A percentile compares a stretch with the other conserved stretches of the same genome.
phyloP scores from a whole-genome alignment of 2,113 vertebrate species.

The Perca fluviatilis region DNA sequence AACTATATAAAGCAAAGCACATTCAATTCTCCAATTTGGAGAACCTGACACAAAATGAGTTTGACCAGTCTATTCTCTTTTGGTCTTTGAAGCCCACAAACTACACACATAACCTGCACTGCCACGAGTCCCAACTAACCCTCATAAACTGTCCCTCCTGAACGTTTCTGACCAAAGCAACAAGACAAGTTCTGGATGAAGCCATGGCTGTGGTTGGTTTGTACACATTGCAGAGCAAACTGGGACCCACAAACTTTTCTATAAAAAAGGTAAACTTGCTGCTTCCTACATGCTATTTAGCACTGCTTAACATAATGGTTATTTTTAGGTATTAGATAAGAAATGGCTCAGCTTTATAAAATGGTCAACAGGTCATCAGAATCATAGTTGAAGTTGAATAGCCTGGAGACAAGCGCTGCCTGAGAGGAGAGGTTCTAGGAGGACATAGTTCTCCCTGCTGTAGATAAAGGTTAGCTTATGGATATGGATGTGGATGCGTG shows the following conservation, averaged over 20 bases:
- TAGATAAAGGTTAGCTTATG: no score
- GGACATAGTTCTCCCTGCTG: background rate
- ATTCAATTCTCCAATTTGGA: background rate
- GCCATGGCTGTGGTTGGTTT: background rate
- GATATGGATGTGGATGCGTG: no score
- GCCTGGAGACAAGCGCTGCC: background rate
- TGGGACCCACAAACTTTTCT: background rate
- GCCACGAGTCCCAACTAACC: background rate
- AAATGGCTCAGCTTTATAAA: background rate
- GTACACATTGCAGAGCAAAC: background rate
- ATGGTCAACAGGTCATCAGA: background rate
- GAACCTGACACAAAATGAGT: background rate
- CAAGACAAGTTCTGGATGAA: background rate
- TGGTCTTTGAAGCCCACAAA: background rate
- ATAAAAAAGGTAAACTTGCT: background rate
- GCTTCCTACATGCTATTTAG: background rate
- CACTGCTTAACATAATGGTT: background rate
- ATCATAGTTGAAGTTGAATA: no score
- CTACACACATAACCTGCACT: background rate
- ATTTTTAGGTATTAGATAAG: background rate
- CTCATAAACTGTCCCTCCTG: background rate
- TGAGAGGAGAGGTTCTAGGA: background rate
- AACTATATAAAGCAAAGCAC: background rate
- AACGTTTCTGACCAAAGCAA: slow-evolving; percentile 4
- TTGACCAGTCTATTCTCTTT: background rate